Evolutionary conservation across 2,797 vertebrate species (phyloP).

Genomic region (Dipus sagitta): DNA sequence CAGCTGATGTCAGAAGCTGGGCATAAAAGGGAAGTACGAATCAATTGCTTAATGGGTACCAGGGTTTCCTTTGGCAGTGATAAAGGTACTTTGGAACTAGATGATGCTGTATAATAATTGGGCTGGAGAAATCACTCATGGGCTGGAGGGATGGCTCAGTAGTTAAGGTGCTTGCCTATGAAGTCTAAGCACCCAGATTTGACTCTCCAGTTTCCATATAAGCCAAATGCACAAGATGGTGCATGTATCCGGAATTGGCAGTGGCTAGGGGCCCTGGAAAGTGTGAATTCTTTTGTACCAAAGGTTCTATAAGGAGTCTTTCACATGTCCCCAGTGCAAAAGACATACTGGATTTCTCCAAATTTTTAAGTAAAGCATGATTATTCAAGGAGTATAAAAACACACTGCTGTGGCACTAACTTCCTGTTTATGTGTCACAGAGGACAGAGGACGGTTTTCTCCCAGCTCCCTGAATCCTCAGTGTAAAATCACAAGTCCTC

Average conservation of each 20-base stretch:
- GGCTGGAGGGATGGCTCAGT: too few relatives aligned
- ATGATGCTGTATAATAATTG: neutral
- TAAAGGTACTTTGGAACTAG: neutral
- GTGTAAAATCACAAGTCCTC: slow-evolving; percentile 55
- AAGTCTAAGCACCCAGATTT: too few relatives aligned
- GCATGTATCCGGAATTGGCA: too few relatives aligned
- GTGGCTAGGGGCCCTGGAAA: too few relatives aligned
- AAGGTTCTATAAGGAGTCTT: neutral
- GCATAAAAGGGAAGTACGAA: neutral
- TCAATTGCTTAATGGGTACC: neutral
- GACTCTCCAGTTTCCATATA: too few relatives aligned
- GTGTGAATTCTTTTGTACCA: neutral
- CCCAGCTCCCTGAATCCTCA: neutral
- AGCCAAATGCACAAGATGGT: too few relatives aligned
- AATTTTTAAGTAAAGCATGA: neutral
- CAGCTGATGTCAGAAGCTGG: neutral
- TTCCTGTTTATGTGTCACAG: slow-evolving; percentile 43
- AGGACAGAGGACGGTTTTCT: neutral
- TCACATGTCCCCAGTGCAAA: neutral
- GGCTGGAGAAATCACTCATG: too few relatives aligned
- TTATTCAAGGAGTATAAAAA: neutral
- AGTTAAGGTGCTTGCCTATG: too few relatives aligned
- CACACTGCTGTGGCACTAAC: fast-evolving
- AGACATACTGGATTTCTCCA: neutral
- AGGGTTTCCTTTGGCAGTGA: neutral